Evolutionary conservation across 2,888 invertebrate species (phyloP).

Genomic region (Watsonalla binaria): DNA sequence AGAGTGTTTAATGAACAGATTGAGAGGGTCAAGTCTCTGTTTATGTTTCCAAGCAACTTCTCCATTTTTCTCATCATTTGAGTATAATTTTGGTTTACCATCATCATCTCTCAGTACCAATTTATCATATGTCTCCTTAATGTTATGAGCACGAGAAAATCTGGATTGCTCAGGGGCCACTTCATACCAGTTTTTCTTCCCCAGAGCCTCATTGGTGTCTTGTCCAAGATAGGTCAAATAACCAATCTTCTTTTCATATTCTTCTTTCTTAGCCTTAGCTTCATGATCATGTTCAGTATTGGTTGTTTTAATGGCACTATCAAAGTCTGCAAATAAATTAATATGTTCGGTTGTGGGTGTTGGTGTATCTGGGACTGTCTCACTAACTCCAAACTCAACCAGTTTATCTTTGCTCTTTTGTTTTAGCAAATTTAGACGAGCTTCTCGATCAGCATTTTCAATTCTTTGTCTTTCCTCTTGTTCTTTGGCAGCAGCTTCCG

Average conservation of each 20-base stretch:
- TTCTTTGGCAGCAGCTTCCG: conserved; percentile 95
- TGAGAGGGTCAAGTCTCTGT: conserved; percentile 84
- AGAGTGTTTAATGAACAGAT: conserved; percentile 80
- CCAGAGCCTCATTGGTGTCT: conserved; percentile 91
- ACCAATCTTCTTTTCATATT: conserved; percentile 98
- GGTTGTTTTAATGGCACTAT: conserved; percentile 83
- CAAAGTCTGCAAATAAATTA: conserved; percentile 92
- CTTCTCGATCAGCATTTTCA: conserved; percentile 92
- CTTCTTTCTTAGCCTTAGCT: conserved; percentile 93
- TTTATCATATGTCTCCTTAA: conserved; percentile 71
- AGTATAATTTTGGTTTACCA: conserved; percentile 55
- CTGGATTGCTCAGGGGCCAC: conserved; percentile 79
- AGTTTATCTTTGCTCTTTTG: conserved; percentile 79
- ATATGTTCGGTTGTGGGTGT: conserved; percentile 75
- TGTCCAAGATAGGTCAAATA: conserved; percentile 97
- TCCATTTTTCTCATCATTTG: conserved; percentile 62
- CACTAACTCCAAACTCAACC: conserved; percentile 37
- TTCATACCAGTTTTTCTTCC: conserved; percentile 94
- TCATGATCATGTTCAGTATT: conserved; percentile 95
- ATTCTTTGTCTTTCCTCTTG: conserved; percentile 84
- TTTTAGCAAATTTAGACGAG: conserved; percentile 85
- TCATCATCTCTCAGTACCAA: conserved; percentile 64
- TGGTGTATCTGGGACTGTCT: conserved; percentile 11
- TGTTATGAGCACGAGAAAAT: conserved; percentile 41
- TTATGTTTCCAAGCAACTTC: conserved; percentile 85